These are phyloP conservation scores for Brenthis daphne DNA, from an alignment of 2,888 invertebrate species.

Conservation along the genomic window DNA sequence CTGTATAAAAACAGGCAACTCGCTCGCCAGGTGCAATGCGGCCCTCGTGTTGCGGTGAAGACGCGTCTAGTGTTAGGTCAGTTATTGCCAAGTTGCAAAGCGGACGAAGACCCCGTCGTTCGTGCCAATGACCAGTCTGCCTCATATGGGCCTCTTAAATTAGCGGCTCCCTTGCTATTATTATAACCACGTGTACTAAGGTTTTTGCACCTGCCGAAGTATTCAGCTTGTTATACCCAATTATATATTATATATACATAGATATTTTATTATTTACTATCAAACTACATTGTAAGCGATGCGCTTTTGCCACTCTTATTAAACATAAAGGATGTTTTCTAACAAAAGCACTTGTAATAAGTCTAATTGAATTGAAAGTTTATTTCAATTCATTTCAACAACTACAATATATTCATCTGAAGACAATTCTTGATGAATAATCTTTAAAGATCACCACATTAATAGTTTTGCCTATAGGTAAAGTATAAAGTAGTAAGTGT, in stretches of 20 bases:
- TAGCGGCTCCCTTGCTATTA: constrained; percentile 39
- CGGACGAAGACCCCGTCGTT: constrained; percentile 53
- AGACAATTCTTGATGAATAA: too few relatives aligned
- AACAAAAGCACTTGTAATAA: too few relatives aligned
- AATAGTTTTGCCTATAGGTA: too few relatives aligned
- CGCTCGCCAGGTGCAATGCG: constrained; percentile 69
- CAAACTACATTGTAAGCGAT: too few relatives aligned
- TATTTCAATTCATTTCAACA: too few relatives aligned
- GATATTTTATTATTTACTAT: not conserved
- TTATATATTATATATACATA: not conserved
- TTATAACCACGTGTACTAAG: constrained; percentile 28
- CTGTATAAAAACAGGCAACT: constrained; percentile 59
- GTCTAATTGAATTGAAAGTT: too few relatives aligned
- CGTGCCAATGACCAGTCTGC: constrained; percentile 66
- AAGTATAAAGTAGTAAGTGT: too few relatives aligned
- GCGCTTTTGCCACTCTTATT: too few relatives aligned
- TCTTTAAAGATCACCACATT: too few relatives aligned
- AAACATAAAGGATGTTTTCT: too few relatives aligned
- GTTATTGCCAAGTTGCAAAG: constrained; percentile 59
- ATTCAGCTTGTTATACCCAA: not conserved
- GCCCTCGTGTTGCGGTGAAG: constrained; percentile 52
- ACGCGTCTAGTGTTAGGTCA: constrained; percentile 73
- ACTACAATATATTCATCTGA: too few relatives aligned
- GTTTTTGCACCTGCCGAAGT: not conserved
- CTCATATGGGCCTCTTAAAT: constrained; percentile 55